Evolutionary conservation across 2,113 vertebrate genomes (phyloP).

Genomic region (Burhinus bistriatus): DNA sequence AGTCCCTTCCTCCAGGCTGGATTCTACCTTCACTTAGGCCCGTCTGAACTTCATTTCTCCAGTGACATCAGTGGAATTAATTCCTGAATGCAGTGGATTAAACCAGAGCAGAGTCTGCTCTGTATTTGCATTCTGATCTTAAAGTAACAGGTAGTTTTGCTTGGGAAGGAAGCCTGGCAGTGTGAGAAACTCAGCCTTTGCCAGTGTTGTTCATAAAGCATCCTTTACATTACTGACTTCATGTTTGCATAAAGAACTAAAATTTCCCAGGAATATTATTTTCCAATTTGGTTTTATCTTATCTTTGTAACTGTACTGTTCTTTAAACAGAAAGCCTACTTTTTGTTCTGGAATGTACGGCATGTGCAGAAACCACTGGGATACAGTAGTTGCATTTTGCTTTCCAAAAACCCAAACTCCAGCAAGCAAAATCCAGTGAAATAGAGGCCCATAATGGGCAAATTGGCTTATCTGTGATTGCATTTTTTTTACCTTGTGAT

Average conservation of each 20-base stretch:
- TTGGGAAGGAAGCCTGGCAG: neutral
- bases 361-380: conserved; percentile 33
- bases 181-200: neutral
- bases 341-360: neutral
- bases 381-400: conserved; percentile 25
- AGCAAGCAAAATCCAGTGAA: neutral
- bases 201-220: neutral
- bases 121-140: neutral
- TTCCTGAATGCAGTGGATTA: neutral
- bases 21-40: neutral
- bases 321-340: conserved; percentile 14
- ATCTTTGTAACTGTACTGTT: neutral
- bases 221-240: neutral
- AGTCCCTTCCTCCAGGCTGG: neutral
- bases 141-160: neutral
- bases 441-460: neutral
- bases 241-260: neutral
- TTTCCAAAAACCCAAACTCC: conserved; percentile 23
- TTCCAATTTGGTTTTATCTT: conserved; percentile 22
- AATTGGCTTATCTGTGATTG: neutral
- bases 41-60: neutral
- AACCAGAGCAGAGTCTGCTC: neutral
- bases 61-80: conserved; percentile 13
- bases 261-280: conserved; percentile 18
- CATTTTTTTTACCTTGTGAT: neutral